Base-by-base conservation (phyloP, 2,888 invertebrate species). In the Lobophora halterata region DNA sequence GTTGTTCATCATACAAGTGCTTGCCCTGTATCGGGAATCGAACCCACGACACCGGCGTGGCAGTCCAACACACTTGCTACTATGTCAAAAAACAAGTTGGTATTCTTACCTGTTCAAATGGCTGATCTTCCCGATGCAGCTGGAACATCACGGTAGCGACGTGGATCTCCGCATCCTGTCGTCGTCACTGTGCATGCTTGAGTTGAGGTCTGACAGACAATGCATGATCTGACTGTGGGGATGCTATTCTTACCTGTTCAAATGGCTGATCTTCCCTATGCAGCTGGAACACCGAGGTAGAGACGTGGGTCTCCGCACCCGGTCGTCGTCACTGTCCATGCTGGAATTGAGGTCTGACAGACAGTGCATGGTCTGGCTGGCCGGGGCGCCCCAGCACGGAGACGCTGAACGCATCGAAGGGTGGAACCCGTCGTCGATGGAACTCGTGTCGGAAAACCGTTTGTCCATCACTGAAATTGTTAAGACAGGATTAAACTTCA, bases 121-220 rank as follows among this genome's bases (percentile, higher is more conserved):
- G 46, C 93, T 93, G 46, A 94, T 88, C 78, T 94, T 94, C 52
- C 93, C 93, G 61, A 94, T 93, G 63, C 94, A 94, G 64, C 93
- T 94, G 57, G 93, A 90, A 69, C 94, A 95, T 41, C 92, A 70
- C 3, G 91, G 91, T 52, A 91, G 57, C 1, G 81, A 80, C 2
- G 79, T 78, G 0, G 79, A 88, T 49, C 80, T 73, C 36, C 78
- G 64, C 65, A 67, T 83, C 64, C 66, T 88, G 57, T 76, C 89
- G 56, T 71, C 88, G 55, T 76, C 87, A 65, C 71, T 68, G 42
- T 85, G 85, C 40, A 79, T 35, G 47, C 79, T 79, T 29, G 71
- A 55, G 62, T 86, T 86, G 52, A 83, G 63, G 58, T 87, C 86
- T 0, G 83, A 3, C n/a, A 7, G 1, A 1, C 19, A 18, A 20